Conservation (phyloP, 2,888 invertebrate species). For the Melieria omissa region DNA sequence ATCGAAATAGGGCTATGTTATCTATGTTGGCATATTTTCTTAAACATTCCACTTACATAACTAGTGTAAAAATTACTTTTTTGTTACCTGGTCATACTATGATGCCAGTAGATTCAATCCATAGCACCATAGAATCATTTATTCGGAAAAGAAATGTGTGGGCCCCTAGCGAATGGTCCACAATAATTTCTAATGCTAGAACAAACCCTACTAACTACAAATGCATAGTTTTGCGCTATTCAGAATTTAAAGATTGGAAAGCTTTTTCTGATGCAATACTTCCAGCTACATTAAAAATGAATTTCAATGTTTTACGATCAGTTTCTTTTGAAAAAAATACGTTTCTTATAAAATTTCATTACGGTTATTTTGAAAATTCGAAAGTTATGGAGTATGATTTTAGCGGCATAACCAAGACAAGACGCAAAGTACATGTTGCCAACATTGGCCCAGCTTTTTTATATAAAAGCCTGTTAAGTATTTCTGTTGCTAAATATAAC, state of each 20-base stretch:
- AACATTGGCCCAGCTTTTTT: neutral
- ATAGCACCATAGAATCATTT: conserved; percentile 31
- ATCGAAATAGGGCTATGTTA: conserved; percentile 26
- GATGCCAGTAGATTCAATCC: conserved; percentile 34
- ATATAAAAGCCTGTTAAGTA: neutral
- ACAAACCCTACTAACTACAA: conserved; percentile 20
- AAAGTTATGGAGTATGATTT: neutral
- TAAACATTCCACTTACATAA: conserved; percentile 8
- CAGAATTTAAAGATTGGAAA: conserved; percentile 5
- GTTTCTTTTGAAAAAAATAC: conserved; percentile 17
- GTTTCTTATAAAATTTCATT: conserved; percentile 25
- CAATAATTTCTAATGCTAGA: conserved; percentile 32
- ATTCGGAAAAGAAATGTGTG: conserved; percentile 30
- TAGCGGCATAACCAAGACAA: neutral
- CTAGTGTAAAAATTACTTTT: conserved; percentile 31
- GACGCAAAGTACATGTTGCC: neutral
- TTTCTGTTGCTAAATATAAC: neutral
- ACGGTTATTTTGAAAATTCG: conserved; percentile 27
- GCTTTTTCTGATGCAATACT: neutral
- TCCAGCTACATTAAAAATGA: neutral
- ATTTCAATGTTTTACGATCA: neutral
- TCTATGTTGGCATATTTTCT: conserved; percentile 21
- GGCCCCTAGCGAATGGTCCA: conserved; percentile 33
- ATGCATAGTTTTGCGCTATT: neutral
- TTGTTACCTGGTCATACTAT: conserved; percentile 34